Evolutionary conservation across 2,888 invertebrate genomes (phyloP), one percentile per base, ranked within the genome.

Genomic region (Cataglyphis altisquamis): DNA sequence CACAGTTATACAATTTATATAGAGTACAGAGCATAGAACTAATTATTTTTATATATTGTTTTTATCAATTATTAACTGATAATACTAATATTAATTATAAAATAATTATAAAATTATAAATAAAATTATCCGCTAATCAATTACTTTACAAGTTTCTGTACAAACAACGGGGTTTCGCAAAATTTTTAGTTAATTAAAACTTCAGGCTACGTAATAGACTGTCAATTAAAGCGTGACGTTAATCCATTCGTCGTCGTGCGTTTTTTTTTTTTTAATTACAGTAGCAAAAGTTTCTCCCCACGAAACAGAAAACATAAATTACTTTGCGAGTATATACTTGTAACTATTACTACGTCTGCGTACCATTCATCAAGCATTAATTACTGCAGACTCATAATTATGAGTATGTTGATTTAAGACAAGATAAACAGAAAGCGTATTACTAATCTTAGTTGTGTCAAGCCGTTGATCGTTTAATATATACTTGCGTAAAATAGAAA

Each of bases 131-230:
- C 36, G 18, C 70, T 60, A 70, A 70, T 18, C 12, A 21, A 12
- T 45, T 60, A 70, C 60, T 72, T 62, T 5, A 45, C 21, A 45
- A 70, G 8, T 45, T 60, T 15, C 70, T 78, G 36, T 80, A 32
- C 45, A 70, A 80, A 80, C 72, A 80, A 80, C 45, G 12, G 36
- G n/a, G 45, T 67, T 52, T 45, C 60, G 18, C 45, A 60, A 80
- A 80, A 80, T 80, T 62, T 70, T 45, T 45, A 70, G 72, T 80
- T 80, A 80, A 80, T 80, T 80, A 80, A 80, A 80, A 80, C 78
- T 80, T 80, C 45, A 18, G 36, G 21, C 72, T 60, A 72, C 72
- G 60, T 70, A 80, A 80, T 80, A 72, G 78, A 80, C 78, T 80
- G 78, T 80, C 78, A 80, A 80, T 80, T 80, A 80, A 80, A 80